phyloP scores from a whole-genome alignment of 2,113 vertebrate genomes.

The Vicugna pacos region DNA sequence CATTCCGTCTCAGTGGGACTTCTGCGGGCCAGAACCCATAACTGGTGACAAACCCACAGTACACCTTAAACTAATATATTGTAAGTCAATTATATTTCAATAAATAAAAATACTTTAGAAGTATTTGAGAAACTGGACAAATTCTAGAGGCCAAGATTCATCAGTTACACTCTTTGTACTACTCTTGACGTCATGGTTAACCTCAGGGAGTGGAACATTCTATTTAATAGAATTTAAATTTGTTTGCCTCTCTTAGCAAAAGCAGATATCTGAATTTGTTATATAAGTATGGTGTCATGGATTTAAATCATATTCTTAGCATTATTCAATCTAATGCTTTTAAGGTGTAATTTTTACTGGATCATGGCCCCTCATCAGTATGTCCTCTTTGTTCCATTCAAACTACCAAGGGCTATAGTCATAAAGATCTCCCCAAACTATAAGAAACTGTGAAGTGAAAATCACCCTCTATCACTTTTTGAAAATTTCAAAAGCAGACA shows the following conservation, averaged over 20 bases:
- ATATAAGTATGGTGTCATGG: background rate
- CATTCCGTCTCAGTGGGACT: no score
- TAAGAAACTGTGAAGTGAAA: background rate
- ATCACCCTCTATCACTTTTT: background rate
- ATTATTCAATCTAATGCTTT: background rate
- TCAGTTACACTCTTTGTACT: background rate
- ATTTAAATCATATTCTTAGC: slow-evolving; percentile 9
- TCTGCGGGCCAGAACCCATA: no score
- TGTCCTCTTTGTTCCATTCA: background rate
- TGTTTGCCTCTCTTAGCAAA: background rate
- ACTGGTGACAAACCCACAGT: no score
- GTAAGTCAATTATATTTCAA: background rate
- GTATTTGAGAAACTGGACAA: background rate
- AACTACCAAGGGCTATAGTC: background rate
- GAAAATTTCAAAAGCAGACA: background rate
- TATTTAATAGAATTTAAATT: background rate
- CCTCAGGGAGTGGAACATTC: background rate
- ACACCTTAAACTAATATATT: background rate
- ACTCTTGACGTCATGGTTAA: background rate
- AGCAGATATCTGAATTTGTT: background rate
- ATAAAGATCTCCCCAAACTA: background rate
- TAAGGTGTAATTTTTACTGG: background rate
- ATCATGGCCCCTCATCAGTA: background rate
- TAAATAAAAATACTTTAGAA: background rate
- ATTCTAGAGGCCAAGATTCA: background rate